Percentiles rank a stretch among this genome's conserved stretches.
phyloP scores from a whole-genome alignment of 2,797 vertebrate species.

The Pseudomugil tenellus region DNA sequence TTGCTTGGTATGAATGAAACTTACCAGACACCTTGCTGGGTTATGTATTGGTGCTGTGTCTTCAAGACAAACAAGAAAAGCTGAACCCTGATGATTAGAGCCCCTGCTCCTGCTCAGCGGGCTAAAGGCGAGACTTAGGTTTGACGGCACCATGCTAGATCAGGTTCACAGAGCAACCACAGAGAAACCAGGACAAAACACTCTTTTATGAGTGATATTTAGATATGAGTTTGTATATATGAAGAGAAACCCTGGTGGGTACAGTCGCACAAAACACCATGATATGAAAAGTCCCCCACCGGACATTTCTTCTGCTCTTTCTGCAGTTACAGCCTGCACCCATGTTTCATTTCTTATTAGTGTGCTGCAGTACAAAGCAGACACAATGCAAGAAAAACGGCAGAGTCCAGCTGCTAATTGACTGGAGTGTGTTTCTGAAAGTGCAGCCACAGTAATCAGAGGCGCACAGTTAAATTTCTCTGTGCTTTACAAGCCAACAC shows the following conservation, averaged over 20 bases:
- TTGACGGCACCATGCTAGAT: too few relatives aligned
- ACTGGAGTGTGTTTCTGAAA: slow-evolving; percentile 21
- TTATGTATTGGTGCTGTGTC: background rate
- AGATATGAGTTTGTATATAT: background rate
- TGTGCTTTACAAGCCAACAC: slow-evolving; percentile 3
- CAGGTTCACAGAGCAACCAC: too few relatives aligned
- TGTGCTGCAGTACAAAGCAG: slow-evolving; percentile 12
- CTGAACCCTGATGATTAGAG: too few relatives aligned
- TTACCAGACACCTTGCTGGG: background rate
- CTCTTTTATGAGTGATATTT: too few relatives aligned
- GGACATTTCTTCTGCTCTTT: background rate
- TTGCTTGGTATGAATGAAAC: background rate
- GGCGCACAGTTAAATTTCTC: slow-evolving; percentile 8
- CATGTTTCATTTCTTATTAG: slow-evolving; percentile 20
- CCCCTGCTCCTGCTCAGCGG: too few relatives aligned
- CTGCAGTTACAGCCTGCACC: slow-evolving; percentile 1
- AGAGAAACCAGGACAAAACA: background rate
- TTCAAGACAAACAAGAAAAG: too few relatives aligned
- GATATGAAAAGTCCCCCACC: background rate
- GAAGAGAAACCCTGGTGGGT: background rate
- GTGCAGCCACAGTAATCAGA: slow-evolving; percentile 13
- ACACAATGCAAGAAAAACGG: slow-evolving; percentile 13
- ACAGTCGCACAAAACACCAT: background rate
- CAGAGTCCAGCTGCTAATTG: slow-evolving; percentile 13
- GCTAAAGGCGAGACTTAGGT: too few relatives aligned